These are phyloP conservation scores for Thamnophis sirtalis DNA, from an alignment of 2,113 vertebrate species.

Conservation along the genomic window DNA sequence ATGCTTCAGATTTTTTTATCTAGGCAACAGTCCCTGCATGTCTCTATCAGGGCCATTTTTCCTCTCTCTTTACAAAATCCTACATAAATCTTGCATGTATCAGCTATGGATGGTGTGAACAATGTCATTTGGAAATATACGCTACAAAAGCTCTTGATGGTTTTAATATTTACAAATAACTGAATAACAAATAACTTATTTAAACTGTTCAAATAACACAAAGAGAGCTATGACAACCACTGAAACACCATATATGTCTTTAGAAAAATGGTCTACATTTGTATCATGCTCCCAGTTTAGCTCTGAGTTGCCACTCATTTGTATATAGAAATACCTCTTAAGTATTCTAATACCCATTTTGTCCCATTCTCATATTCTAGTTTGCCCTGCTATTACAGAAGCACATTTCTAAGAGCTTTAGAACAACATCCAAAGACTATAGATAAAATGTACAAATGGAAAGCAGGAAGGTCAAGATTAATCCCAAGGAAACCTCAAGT, in stretches of 20 bases:
- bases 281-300: not conserved
- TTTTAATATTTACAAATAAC: not conserved
- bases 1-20: not conserved
- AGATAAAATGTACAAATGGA: not conserved
- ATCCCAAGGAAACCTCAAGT: not conserved
- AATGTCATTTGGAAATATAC: not conserved
- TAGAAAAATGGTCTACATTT: not conserved
- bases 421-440: not conserved
- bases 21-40: not conserved
- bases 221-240: not conserved
- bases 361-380: not conserved
- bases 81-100: not conserved
- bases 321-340: not conserved
- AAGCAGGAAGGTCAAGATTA: not conserved
- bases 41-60: not conserved
- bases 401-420: not conserved
- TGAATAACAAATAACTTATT: not conserved
- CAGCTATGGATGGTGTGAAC: not conserved
- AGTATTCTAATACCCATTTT: not conserved
- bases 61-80: not conserved
- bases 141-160: not conserved
- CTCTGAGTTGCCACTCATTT: not conserved
- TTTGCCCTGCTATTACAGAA: not conserved
- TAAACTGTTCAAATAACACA: not conserved
- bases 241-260: not conserved